Evolutionary conservation across 2,888 invertebrate genomes (phyloP).

Genomic region (Drymonia ruficornis): DNA sequence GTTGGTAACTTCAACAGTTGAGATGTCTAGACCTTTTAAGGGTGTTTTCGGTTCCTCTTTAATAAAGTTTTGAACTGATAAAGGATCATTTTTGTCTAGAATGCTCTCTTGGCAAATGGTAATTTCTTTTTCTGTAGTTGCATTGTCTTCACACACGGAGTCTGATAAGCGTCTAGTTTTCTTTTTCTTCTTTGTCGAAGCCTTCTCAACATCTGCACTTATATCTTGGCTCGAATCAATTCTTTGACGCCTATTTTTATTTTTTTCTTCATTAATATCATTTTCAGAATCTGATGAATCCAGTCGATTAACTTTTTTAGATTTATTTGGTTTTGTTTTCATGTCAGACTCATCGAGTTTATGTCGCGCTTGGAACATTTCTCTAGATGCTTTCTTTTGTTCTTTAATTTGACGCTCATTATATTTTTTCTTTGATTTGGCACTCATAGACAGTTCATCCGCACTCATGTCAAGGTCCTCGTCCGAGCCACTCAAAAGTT

Average conservation of each 20-base stretch:
- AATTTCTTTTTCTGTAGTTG: slow-evolving; percentile 66
- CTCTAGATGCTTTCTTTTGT: slow-evolving; percentile 73
- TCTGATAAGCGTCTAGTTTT: slow-evolving; percentile 50
- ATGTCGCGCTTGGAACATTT: slow-evolving; percentile 77
- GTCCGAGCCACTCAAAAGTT: slow-evolving; percentile 71
- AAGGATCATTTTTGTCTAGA: slow-evolving; percentile 55
- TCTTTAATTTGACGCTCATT: slow-evolving; percentile 70
- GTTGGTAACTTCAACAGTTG: slow-evolving; percentile 49
- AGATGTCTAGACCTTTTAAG: slow-evolving; percentile 52
- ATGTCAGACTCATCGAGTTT: slow-evolving; percentile 49
- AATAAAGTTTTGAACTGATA: slow-evolving; percentile 42
- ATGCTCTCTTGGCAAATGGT: slow-evolving; percentile 48
- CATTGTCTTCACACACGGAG: slow-evolving; percentile 48
- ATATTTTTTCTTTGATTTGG: slow-evolving; percentile 73
- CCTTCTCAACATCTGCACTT: slow-evolving; percentile 37
- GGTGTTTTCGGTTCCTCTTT: slow-evolving; percentile 70
- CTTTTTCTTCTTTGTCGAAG: slow-evolving; percentile 40
- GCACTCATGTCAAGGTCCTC: slow-evolving; percentile 74
- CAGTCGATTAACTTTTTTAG: slow-evolving; percentile 50
- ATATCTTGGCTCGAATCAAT: slow-evolving; percentile 64
- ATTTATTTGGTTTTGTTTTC: slow-evolving; percentile 40
- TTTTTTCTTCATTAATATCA: slow-evolving; percentile 40
- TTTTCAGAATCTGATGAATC: slow-evolving; percentile 60
- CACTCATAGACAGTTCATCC: slow-evolving; percentile 72
- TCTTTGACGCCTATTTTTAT: slow-evolving; percentile 59